These are phyloP conservation scores for Gorsachius goisagi DNA, from an alignment of 2,113 vertebrate species.

Conservation along the genomic window DNA sequence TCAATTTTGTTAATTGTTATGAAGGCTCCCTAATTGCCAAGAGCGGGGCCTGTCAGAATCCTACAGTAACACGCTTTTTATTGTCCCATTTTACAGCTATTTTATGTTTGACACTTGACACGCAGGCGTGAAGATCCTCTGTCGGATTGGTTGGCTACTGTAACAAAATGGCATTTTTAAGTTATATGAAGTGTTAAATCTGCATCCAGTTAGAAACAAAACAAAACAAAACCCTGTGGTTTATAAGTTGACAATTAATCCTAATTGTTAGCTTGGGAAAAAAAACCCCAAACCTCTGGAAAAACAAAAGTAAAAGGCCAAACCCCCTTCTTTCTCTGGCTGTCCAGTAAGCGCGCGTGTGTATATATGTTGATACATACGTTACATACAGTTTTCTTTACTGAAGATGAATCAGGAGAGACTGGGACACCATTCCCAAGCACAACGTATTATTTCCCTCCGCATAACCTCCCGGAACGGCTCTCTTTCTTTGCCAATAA, in stretches of 20 bases:
- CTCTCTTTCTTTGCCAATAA: constrained; percentile 36
- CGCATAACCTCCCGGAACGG: background rate
- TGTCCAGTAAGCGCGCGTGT: background rate
- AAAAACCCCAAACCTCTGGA: background rate
- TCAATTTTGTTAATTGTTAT: constrained; percentile 46
- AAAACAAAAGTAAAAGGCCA: background rate
- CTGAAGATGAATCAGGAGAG: background rate
- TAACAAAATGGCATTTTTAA: constrained; percentile 47
- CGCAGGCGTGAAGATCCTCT: background rate
- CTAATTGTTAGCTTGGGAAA: constrained; percentile 28
- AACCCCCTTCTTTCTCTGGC: background rate
- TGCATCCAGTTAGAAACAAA: constrained; percentile 58
- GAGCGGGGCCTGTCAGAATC: background rate
- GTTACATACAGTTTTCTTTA: background rate
- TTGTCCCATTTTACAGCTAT: constrained; percentile 31
- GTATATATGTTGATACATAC: background rate
- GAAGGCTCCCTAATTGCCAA: background rate
- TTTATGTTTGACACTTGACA: constrained; percentile 50
- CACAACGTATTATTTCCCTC: background rate
- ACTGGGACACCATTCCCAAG: background rate
- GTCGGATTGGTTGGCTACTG: background rate
- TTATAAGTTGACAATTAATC: constrained; percentile 26
- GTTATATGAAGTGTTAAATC: constrained; percentile 36
- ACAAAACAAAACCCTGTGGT: background rate
- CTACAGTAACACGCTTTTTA: constrained; percentile 33